Percentiles rank a stretch among this genome's conserved stretches.
These are phyloP conservation scores for Leucoraja ocellata DNA, from an alignment of 2,797 vertebrate species.

Conservation along the genomic window DNA sequence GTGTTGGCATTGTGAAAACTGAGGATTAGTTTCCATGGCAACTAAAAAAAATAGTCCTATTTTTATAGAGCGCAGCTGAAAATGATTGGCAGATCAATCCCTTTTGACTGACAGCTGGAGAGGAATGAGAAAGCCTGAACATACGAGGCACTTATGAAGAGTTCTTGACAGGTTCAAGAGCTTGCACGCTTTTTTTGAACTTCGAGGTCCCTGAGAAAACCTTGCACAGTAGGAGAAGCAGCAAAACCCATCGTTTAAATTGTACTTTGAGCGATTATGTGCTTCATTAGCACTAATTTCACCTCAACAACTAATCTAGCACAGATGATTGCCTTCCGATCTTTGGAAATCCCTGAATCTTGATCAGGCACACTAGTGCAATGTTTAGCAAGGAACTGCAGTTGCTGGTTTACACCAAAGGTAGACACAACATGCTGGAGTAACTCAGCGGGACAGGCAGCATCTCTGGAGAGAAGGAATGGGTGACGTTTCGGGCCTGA, in stretches of 20 bases:
- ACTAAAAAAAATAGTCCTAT: slow-evolving; percentile 39
- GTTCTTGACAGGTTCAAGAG: slow-evolving; percentile 35
- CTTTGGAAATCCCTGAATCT: background rate
- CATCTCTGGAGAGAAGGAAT: too few relatives aligned
- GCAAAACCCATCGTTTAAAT: background rate
- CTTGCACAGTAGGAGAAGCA: background rate
- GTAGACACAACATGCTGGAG: too few relatives aligned
- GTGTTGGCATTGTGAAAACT: slow-evolving; percentile 40
- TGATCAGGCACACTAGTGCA: background rate
- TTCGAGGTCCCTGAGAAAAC: slow-evolving; percentile 1
- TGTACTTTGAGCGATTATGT: background rate
- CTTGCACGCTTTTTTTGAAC: slow-evolving; percentile 7
- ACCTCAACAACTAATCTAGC: background rate
- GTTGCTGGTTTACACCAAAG: too few relatives aligned
- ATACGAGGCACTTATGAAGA: slow-evolving; percentile 33
- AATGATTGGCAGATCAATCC: slow-evolving; percentile 49
- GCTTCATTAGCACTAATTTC: background rate
- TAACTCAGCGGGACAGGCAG: too few relatives aligned
- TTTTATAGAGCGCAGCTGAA: slow-evolving; percentile 34
- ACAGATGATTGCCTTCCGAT: background rate
- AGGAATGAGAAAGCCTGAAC: slow-evolving; percentile 30
- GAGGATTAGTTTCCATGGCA: slow-evolving; percentile 47
- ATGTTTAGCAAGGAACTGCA: too few relatives aligned
- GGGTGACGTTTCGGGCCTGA: too few relatives aligned
- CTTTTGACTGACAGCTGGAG: slow-evolving; percentile 45